Evolutionary conservation across 1,140 invertebrate species (phyloP).

Genomic region (Diachasmimorpha longicaudata): DNA sequence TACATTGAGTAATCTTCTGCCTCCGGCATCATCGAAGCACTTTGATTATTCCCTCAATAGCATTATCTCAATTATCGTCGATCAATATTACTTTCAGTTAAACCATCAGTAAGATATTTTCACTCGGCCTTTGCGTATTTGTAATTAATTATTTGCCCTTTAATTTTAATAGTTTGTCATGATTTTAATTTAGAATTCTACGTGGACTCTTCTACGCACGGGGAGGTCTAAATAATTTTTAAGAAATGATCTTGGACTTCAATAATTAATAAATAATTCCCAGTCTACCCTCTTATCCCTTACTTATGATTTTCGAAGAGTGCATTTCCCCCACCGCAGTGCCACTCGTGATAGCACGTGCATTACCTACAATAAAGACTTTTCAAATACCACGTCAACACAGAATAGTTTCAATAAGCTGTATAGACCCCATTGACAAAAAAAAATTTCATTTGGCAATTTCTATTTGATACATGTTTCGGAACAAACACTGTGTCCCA

Average conservation of each 20-base stretch:
- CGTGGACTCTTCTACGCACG: too few species aligned
- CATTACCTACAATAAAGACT: conserved; percentile 29
- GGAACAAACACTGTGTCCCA: conserved; percentile 26
- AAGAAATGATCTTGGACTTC: too few species aligned
- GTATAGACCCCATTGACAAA: not conserved
- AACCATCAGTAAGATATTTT: too few species aligned
- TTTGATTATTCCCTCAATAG: conserved; percentile 1
- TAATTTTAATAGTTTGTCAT: too few species aligned
- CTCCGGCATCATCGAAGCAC: conserved; percentile 21
- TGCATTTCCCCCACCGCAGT: not conserved
- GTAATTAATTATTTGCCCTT: not conserved
- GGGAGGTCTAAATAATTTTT: too few species aligned
- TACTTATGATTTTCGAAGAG: not conserved
- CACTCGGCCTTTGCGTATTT: too few species aligned
- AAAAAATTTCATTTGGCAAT: not conserved
- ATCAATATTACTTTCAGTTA: too few species aligned
- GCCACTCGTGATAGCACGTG: conserved; percentile 31
- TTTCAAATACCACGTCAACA: not conserved
- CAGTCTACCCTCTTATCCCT: too few species aligned
- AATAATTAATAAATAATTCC: too few species aligned
- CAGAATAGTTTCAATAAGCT: not conserved
- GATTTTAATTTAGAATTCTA: too few species aligned
- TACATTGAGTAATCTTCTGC: conserved; percentile 32
- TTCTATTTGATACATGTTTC: not conserved
- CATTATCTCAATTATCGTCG: not conserved